Evolutionary conservation across 2,797 vertebrate genomes (phyloP).

Genomic region (Carduelis carduelis): DNA sequence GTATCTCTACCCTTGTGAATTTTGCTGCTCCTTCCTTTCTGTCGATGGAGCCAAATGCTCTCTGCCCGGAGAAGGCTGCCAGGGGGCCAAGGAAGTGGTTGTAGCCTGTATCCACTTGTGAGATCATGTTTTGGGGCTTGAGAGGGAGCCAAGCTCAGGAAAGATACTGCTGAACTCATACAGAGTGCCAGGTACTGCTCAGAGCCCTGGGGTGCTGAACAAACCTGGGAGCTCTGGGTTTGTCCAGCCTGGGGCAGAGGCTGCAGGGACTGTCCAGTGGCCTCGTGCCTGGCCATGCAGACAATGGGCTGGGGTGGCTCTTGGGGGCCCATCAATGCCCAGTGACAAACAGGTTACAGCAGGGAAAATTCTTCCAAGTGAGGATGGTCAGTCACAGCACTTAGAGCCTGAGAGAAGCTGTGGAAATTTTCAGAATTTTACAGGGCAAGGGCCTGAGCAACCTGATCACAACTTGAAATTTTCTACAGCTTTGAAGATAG

Average conservation of each 20-base stretch:
- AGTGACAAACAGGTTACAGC: not conserved
- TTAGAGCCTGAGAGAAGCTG: not conserved
- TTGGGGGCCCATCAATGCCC: not conserved
- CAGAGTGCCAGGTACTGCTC: not conserved
- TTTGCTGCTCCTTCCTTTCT: not conserved
- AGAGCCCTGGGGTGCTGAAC: not conserved
- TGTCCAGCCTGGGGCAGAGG: not conserved
- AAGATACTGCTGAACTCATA: not conserved
- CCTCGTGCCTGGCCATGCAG: not conserved
- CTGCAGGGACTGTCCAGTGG: not conserved
- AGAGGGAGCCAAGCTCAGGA: not conserved
- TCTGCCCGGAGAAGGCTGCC: not conserved
- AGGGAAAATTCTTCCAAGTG: not conserved
- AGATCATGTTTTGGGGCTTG: not conserved
- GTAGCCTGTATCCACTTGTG: not conserved
- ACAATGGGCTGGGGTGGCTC: not conserved
- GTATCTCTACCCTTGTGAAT: not conserved
- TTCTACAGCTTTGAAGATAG: not conserved
- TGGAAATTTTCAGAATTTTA: not conserved
- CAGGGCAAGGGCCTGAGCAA: not conserved
- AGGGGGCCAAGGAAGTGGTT: not conserved
- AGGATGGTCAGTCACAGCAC: not conserved
- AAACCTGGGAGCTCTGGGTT: accelerated
- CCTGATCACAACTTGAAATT: not conserved
- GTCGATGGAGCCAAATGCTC: not conserved